These are phyloP conservation scores for Volucella zonaria DNA, from an alignment of 2,888 invertebrate genomes.

Conservation along the genomic window DNA sequence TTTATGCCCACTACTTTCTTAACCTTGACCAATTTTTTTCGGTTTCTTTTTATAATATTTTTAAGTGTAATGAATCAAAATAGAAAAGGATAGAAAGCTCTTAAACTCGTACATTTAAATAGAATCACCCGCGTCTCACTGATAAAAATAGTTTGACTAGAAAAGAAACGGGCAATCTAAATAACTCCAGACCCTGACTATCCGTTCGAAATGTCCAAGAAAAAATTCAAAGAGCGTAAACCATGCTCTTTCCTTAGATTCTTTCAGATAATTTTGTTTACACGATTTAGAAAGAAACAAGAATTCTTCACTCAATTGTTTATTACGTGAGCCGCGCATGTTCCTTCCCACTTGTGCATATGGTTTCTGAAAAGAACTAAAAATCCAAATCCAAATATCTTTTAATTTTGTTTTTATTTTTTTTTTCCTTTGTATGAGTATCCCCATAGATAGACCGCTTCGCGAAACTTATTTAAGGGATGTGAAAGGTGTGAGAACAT, in stretches of 20 bases:
- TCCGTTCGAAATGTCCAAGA: neutral
- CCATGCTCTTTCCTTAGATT: constrained; percentile 31
- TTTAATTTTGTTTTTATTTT: constrained; percentile 33
- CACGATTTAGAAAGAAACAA: constrained; percentile 12
- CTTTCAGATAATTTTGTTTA: constrained; percentile 39
- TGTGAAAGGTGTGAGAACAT: constrained; percentile 52
- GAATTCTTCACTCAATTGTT: constrained; percentile 53
- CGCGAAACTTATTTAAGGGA: constrained; percentile 50
- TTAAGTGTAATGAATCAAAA: constrained; percentile 13
- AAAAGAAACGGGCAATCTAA: neutral
- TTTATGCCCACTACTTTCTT: too few relatives aligned
- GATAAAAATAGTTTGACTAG: constrained; percentile 24
- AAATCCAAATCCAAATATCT: constrained; percentile 2
- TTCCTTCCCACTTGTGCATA: constrained; percentile 17
- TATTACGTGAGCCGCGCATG: constrained; percentile 40
- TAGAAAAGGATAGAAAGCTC: neutral
- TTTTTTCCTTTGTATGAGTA: too few relatives aligned
- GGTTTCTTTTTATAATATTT: neutral
- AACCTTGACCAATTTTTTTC: constrained; percentile 25
- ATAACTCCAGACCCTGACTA: neutral
- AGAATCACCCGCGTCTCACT: constrained; percentile 7
- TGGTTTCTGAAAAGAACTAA: constrained; percentile 18
- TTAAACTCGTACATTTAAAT: neutral
- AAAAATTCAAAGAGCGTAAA: constrained; percentile 14
- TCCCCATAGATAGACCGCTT: constrained; percentile 44